These are phyloP conservation scores for Bombus picipes DNA, from an alignment of 1,140 invertebrate species.

Conservation along the genomic window DNA sequence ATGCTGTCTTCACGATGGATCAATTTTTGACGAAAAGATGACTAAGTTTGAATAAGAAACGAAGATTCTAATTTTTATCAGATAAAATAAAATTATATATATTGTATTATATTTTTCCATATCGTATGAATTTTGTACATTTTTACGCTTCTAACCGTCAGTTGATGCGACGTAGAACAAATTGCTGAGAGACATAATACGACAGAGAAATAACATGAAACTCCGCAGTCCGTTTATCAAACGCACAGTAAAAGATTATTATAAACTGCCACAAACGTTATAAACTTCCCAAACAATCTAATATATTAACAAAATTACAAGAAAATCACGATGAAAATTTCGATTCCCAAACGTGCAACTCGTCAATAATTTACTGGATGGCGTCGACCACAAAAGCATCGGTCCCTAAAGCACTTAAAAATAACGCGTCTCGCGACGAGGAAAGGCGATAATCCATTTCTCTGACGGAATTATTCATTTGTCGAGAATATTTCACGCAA, in stretches of 20 bases:
- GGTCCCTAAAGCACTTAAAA: not conserved
- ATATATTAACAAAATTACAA: not conserved
- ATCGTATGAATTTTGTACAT: too few relatives aligned
- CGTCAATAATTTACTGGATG: not conserved
- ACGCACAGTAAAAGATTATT: not conserved
- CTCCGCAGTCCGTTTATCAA: too few relatives aligned
- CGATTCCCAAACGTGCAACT: not conserved
- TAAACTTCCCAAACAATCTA: not conserved
- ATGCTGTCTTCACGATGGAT: too few relatives aligned
- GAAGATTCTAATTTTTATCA: too few relatives aligned
- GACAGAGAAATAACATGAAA: too few relatives aligned
- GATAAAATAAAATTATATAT: too few relatives aligned
- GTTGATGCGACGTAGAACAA: too few relatives aligned
- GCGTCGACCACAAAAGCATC: not conserved
- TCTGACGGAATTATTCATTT: constrained; percentile 31
- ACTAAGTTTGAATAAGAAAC: too few relatives aligned
- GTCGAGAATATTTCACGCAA: constrained; percentile 20
- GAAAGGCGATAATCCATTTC: constrained; percentile 7
- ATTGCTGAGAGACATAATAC: too few relatives aligned
- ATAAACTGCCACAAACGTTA: not conserved
- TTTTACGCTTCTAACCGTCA: too few relatives aligned
- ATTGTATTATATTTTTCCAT: too few relatives aligned
- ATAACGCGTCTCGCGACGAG: not conserved
- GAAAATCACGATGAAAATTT: not conserved
- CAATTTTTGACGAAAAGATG: too few relatives aligned